Evolutionary conservation across 2,888 invertebrate genomes (phyloP), one percentile per base, ranked within the genome.

Genomic region (Ceratothoa steindachneri): DNA sequence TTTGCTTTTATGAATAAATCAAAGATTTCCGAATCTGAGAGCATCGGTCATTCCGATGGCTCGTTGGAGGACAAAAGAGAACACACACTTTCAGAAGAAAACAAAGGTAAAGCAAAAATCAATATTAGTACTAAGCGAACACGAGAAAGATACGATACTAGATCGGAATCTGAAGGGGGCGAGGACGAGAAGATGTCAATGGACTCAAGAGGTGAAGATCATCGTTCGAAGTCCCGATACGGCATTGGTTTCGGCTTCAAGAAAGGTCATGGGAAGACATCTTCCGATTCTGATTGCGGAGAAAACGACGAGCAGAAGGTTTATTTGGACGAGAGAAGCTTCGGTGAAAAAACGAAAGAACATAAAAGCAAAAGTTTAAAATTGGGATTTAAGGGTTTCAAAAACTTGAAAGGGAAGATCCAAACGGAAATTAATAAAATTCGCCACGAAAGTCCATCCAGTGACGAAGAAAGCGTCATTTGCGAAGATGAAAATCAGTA

Each of bases 341-440:
- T 51, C n/a, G 71, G 68, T 22, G 76, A 73, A 55, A 76, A 76
- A 51, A 52, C 41, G 73, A 67, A 76, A 67, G 76, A 76, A 60
- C 70, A 30, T 31, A 76, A 76, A 51, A 73, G 73, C 30, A 76
- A 76, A 67, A 73, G 76, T 19, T 64, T 76, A 22, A 66, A 67
- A 5, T 60, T 76, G 69, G 69, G 76, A 31, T 76, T 76, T 51
- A 76, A 76, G 68, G 76, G 75, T 28, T 75, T 76, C 22, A 76
- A 76, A 71, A 76, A 76, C 64, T 64, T 76, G 41, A 76, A 76
- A 55, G 76, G 76, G 27, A 51, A 73, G 30, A 73, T 76, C 24
- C 76, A 76, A 28, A 76, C 76, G 0, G 76, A 76, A 67, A 71
- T 76, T 51, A 76, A 60, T 30, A 68, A 73, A 27, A 76, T 73